Evolutionary conservation across 2,113 vertebrate genomes (phyloP).

Genomic region (Lepus europaeus): DNA sequence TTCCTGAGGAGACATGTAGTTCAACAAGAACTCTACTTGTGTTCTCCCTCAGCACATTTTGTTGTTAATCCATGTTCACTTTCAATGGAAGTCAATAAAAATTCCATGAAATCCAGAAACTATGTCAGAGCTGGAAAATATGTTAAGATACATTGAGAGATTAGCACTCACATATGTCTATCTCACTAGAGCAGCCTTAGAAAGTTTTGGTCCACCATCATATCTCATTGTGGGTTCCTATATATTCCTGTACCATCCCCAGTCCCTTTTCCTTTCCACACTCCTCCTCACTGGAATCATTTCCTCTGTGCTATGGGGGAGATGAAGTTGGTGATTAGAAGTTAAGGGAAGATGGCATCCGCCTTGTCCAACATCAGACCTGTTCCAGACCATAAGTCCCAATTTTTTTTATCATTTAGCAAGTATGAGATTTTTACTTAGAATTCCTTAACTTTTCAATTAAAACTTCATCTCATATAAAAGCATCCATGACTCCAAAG

Average conservation of each 20-base stretch:
- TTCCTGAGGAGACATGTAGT: background rate
- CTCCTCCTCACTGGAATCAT: background rate
- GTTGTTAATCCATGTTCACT: background rate
- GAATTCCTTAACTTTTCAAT: background rate
- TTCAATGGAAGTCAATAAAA: background rate
- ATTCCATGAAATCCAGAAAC: background rate
- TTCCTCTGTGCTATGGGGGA: background rate
- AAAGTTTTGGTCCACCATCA: background rate
- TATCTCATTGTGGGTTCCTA: background rate
- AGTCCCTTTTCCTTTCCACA: background rate
- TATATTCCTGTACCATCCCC: background rate
- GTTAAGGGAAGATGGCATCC: background rate
- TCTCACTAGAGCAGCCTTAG: background rate
- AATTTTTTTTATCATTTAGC: background rate
- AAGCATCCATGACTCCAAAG: background rate
- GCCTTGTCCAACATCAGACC: background rate
- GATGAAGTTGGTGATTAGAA: background rate
- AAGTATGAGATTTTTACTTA: background rate
- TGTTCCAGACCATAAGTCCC: background rate
- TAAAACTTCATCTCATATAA: background rate
- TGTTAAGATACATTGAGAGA: background rate
- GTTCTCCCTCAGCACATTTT: background rate
- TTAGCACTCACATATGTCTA: background rate
- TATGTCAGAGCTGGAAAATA: background rate
- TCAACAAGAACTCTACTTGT: background rate